These are phyloP conservation scores for Acrocephalus scirpaceus DNA, from an alignment of 2,797 vertebrate species.

Conservation along the genomic window DNA sequence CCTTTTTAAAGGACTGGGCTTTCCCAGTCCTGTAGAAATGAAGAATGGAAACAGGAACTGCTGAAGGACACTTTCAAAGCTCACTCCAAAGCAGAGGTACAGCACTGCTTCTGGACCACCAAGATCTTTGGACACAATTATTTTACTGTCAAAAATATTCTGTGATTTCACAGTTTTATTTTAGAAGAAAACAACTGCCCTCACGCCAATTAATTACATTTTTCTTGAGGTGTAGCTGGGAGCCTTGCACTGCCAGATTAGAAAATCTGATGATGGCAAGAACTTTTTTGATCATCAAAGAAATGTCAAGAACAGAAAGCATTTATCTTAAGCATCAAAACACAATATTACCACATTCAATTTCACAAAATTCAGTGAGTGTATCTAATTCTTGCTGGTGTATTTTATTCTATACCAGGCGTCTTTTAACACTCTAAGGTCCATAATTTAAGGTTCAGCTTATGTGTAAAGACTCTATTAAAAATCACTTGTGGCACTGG, in stretches of 20 bases:
- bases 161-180: neutral
- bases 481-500: neutral
- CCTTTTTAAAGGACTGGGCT: neutral
- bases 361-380: neutral
- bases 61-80: neutral
- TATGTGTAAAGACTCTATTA: neutral
- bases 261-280: neutral
- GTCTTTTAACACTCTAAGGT: neutral
- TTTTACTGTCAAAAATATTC: neutral
- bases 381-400: neutral
- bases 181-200: neutral
- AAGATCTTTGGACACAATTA: neutral
- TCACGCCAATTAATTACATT: neutral
- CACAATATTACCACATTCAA: neutral
- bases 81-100: neutral
- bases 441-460: neutral
- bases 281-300: neutral
- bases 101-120: neutral
- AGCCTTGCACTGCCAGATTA: neutral
- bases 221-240: neutral
- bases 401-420: neutral
- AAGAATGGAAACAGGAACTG: neutral
- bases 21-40: neutral
- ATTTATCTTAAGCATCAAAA: neutral
- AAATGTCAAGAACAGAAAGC: neutral